Conservation (phyloP, 2,113 vertebrate species). For the Mionectes macconnelli region DNA sequence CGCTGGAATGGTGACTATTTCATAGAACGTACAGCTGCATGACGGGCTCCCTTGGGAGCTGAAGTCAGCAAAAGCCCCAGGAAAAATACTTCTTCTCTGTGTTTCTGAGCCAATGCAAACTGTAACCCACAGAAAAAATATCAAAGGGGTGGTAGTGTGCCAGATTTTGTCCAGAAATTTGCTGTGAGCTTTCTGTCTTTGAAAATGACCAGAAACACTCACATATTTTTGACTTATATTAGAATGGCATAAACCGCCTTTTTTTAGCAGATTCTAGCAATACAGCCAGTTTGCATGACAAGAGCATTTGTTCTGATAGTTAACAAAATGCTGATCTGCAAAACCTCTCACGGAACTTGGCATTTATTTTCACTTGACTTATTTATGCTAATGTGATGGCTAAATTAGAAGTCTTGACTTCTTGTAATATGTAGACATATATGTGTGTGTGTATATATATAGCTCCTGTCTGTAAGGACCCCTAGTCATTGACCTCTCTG, state of each 20-base stretch:
- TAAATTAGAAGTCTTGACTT: neutral
- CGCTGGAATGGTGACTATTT: neutral
- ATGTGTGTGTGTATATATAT: fast-evolving
- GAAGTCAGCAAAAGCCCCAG: neutral
- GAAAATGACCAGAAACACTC: neutral
- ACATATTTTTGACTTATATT: neutral
- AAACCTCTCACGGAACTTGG: neutral
- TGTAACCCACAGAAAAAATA: neutral
- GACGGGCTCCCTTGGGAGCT: neutral
- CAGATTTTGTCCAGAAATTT: constrained; percentile 7
- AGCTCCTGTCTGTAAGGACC: neutral
- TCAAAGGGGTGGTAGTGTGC: neutral
- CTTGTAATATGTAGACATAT: neutral
- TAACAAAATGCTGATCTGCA: constrained; percentile 45
- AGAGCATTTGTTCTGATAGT: constrained; percentile 12
- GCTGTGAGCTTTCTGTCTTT: neutral
- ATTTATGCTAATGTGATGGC: neutral
- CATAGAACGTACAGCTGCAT: neutral
- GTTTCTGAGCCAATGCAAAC: constrained; percentile 4
- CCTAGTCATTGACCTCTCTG: neutral
- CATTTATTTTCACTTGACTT: constrained; percentile 21
- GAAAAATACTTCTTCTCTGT: neutral
- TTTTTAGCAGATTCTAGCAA: constrained; percentile 27
- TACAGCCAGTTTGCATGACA: neutral
- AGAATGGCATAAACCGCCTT: neutral